Evolutionary conservation across 2,888 invertebrate species (phyloP).

Genomic region (Ophion obscuratus): DNA sequence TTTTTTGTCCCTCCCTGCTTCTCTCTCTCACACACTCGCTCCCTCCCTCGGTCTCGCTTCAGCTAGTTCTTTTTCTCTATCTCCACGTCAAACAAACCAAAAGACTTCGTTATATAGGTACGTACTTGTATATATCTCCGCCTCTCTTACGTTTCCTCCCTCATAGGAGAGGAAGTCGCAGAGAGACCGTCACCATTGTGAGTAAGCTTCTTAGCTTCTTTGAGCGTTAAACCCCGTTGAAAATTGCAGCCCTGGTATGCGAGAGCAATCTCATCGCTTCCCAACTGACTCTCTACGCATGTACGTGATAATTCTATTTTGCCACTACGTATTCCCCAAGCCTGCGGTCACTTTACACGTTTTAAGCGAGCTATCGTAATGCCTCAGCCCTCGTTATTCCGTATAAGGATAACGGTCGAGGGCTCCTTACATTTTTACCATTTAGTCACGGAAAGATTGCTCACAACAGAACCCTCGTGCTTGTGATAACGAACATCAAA

Average conservation of each 20-base stretch:
- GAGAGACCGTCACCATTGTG: constrained; percentile 49
- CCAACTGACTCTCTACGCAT: constrained; percentile 36
- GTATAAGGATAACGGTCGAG: neutral
- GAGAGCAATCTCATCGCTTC: constrained; percentile 47
- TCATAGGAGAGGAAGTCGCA: neutral
- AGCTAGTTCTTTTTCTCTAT: neutral
- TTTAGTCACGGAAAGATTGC: neutral
- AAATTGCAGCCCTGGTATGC: constrained; percentile 23
- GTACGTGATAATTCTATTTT: constrained; percentile 27
- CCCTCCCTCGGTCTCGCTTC: neutral
- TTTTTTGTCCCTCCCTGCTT: constrained; percentile 4
- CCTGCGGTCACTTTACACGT: neutral
- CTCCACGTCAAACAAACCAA: neutral
- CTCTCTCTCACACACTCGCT: neutral
- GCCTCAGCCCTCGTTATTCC: neutral
- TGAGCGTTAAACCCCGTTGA: constrained; percentile 43
- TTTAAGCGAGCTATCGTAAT: neutral
- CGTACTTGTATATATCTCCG: neutral
- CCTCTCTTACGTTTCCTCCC: neutral
- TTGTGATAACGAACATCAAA: neutral
- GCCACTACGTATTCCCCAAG: neutral
- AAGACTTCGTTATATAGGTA: neutral
- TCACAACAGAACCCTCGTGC: neutral
- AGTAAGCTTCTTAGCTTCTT: constrained; percentile 63
- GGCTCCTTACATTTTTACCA: neutral